phyloP scores from a whole-genome alignment of 30 jellyfish, hydroid and myxozoan species.

The Phacellophora camtschatica region DNA sequence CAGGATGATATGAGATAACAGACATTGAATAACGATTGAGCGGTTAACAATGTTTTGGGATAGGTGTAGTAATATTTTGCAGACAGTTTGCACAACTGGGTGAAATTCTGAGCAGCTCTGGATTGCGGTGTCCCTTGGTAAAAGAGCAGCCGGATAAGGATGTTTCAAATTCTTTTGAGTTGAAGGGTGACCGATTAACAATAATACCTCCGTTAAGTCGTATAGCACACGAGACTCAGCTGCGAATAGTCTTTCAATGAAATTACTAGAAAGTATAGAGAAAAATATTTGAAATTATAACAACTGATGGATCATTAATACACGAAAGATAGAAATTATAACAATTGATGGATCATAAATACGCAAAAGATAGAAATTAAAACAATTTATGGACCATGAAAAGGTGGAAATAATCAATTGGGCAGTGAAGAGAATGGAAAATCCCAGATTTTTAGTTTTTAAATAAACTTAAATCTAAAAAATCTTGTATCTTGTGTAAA shows the following conservation, averaged over 20 bases:
- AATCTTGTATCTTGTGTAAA: no score
- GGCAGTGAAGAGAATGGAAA: no score
- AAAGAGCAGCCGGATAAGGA: slow-evolving; percentile 1
- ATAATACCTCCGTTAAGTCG: slow-evolving; percentile 1
- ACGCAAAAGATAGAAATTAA: no score
- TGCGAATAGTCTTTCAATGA: neutral
- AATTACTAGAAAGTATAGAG: slow-evolving; percentile 18
- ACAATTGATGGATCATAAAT: no score
- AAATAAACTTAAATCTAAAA: no score
- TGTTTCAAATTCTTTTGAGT: neutral
- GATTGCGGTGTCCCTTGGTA: neutral
- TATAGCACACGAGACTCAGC: neutral
- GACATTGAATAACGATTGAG: neutral
- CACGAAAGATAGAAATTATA: neutral
- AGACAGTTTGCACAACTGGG: neutral
- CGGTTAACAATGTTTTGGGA: slow-evolving; percentile 2
- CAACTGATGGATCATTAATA: neutral
- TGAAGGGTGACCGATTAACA: slow-evolving; percentile 27
- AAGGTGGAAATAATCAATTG: no score
- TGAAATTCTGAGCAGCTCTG: neutral
- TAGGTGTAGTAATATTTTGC: neutral
- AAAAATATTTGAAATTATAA: neutral
- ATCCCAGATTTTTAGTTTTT: no score
- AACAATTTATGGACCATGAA: no score
- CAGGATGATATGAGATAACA: neutral